Evolutionary conservation across 2,888 invertebrate genomes (phyloP), one percentile per base, ranked within the genome.

Genomic region (Phorcus lineatus): DNA sequence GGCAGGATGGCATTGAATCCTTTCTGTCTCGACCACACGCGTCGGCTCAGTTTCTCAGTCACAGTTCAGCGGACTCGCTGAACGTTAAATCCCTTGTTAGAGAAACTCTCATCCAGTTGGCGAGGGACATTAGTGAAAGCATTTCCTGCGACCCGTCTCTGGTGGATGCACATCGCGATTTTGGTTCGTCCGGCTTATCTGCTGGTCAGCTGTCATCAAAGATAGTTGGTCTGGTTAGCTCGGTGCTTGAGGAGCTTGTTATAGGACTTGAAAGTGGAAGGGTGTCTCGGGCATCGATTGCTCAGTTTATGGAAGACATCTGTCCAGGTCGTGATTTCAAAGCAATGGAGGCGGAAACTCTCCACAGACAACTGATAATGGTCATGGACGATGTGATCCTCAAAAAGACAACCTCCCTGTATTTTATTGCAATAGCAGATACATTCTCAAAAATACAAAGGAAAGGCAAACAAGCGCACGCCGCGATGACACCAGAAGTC

Each of bases 51-150:
- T 62, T 62, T 4, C 24, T 16, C 16, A 62, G 62, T 62, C 28
- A 62, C 24, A 17, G 62, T 28, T 62, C 62, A 0, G 62, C 24
- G 9, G 86, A 83, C 75, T 31, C 78, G 2, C 36, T 62, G 11
- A 78, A 87, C 9, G 81, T 87, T 11, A 79, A 84, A 47, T 79
- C 79, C n/a, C 53, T 88, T 0, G 81, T 88, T 2, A 78, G 66
- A 53, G 85, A 85, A 81, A 86, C 86, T 7, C 57, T 88, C 2
- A 62, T 54, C 2, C 85, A 86, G 70, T 82, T 87, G 28, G 81
- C 84, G 22, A 75, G 85, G 75, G 86, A 86, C 74, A 83, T 86
- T 28, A 80, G 62, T 19, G 83, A 81, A 40, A 86, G 88, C 19
- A 76, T 79, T 22, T 28, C 83, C 28, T 79, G 77, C 16, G 54